A percentile compares a stretch with the other conserved stretches of the same genome.
Evolutionary conservation across 2,888 invertebrate genomes (phyloP).

Genomic region (Machimus rusticus): DNA sequence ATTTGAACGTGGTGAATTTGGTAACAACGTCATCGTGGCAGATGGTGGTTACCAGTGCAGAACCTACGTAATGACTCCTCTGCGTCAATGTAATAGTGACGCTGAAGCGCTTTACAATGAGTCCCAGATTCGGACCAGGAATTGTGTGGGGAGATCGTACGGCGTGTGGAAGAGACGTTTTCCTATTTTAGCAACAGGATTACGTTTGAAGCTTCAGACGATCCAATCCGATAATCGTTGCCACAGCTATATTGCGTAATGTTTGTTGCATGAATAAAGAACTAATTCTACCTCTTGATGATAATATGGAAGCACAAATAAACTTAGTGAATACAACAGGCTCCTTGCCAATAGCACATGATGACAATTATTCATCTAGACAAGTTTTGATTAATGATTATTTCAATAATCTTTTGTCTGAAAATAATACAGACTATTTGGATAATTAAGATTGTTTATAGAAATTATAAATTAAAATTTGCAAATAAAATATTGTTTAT

Average conservation of each 20-base stretch:
- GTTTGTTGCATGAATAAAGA: too few species aligned
- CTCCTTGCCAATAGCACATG: neutral
- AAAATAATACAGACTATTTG: too few species aligned
- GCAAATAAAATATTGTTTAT: too few species aligned
- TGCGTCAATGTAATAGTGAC: neutral
- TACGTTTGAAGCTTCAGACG: conserved; percentile 37
- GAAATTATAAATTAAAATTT: too few species aligned
- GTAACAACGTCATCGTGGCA: neutral
- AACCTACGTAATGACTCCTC: neutral
- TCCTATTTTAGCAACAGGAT: conserved; percentile 43
- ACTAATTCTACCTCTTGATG: too few species aligned
- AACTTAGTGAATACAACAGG: neutral
- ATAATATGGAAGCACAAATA: too few species aligned
- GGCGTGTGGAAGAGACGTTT: conserved; percentile 44
- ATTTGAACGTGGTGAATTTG: conserved; percentile 4
- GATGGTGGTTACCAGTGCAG: neutral
- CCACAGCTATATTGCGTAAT: conserved; percentile 13
- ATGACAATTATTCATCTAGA: neutral
- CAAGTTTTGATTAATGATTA: neutral
- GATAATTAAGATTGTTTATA: too few species aligned
- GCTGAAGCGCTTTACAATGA: conserved; percentile 14
- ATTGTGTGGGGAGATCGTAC: conserved; percentile 41
- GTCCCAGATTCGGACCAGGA: conserved; percentile 41
- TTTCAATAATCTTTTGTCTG: neutral
- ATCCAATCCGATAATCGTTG: conserved; percentile 42